Evolutionary conservation across 1,140 invertebrate genomes (phyloP).

Genomic region (Calliphora vicina): DNA sequence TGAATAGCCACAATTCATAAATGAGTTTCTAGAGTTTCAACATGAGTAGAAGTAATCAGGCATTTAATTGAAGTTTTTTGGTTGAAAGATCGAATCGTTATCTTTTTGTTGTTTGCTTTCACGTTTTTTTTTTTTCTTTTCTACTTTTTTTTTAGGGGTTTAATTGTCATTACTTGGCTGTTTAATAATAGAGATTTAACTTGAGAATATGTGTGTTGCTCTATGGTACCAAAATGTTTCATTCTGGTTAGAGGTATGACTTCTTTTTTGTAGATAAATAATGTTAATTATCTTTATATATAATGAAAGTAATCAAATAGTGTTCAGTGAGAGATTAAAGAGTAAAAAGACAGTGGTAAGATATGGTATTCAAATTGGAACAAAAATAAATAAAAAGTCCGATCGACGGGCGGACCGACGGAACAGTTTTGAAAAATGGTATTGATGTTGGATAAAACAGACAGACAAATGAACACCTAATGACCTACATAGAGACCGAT

Average conservation of each 20-base stretch:
- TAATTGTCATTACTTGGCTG: not conserved
- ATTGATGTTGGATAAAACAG: no score
- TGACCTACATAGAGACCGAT: no score
- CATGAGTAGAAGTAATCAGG: not conserved
- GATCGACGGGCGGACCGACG: no score
- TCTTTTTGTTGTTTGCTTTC: no score
- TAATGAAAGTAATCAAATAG: no score
- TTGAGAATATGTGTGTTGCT: not conserved
- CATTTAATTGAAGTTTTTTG: not conserved
- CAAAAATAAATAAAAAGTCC: no score
- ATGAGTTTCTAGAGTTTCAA: not conserved
- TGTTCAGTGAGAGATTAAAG: no score
- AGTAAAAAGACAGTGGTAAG: no score
- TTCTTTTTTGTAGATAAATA: not conserved
- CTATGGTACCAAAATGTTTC: not conserved
- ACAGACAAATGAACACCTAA: no score
- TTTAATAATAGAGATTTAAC: not conserved
- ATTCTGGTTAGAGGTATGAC: not conserved
- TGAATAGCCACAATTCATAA: not conserved
- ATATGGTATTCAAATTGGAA: no score
- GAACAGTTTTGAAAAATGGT: no score
- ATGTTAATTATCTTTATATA: not conserved
- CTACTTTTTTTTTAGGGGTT: not conserved
- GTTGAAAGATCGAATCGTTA: not conserved
- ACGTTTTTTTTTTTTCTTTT: not conserved